phyloP scores from a whole-genome alignment of 2,113 vertebrate genomes.

The Crotalus viridis region DNA sequence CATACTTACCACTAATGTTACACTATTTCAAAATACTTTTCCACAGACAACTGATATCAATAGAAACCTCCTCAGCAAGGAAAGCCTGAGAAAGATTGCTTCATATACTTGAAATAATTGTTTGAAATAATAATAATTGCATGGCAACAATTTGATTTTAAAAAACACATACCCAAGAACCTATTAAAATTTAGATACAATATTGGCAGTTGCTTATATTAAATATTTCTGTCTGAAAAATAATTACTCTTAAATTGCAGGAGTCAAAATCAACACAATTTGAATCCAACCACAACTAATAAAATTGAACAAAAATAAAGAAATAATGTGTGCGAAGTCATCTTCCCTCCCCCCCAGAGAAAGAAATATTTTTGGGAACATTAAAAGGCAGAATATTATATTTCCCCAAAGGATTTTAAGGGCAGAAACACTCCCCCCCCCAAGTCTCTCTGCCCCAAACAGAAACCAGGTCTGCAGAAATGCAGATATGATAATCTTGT shows the following conservation, averaged over 20 bases:
- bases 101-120: fast-evolving
- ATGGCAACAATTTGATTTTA: not conserved
- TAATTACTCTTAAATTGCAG: not conserved
- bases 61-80: not conserved
- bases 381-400: too few species aligned
- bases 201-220: not conserved
- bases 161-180: not conserved
- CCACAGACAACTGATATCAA: not conserved
- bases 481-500: too few species aligned
- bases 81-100: fast-evolving
- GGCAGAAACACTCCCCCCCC: too few species aligned
- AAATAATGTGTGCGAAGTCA: not conserved
- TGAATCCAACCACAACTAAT: not conserved
- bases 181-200: not conserved
- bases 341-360: too few species aligned
- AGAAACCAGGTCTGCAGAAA: too few species aligned
- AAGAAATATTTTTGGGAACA: too few species aligned
- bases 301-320: not conserved
- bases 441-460: too few species aligned
- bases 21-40: not conserved
- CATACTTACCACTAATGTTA: not conserved
- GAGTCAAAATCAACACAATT: not conserved
- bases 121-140: not conserved
- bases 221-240: not conserved
- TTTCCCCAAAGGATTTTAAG: too few species aligned